Conservation (phyloP, 2,888 invertebrate genomes). For the Julus scandinavius region DNA sequence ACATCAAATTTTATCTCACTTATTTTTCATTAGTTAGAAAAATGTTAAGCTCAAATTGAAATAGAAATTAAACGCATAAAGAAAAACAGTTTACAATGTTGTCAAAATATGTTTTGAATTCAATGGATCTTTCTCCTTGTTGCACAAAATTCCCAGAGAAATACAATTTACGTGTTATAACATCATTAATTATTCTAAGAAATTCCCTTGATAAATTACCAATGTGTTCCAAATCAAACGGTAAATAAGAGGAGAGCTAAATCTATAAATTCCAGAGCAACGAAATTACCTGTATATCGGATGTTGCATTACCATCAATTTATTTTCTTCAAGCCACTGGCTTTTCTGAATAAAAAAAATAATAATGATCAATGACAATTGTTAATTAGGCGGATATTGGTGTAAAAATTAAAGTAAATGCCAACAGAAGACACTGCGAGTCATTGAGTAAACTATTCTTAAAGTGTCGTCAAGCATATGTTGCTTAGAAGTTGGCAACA, state of each 20-base stretch:
- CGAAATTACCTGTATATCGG: slow-evolving; percentile 69
- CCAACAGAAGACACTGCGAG: slow-evolving; percentile 8
- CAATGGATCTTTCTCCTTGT: not conserved
- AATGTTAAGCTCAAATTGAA: too few relatives aligned
- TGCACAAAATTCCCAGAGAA: too few relatives aligned
- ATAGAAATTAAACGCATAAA: too few relatives aligned
- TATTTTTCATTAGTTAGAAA: too few relatives aligned
- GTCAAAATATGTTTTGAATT: not conserved
- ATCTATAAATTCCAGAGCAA: not conserved
- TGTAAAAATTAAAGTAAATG: not conserved
- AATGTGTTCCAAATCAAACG: too few relatives aligned
- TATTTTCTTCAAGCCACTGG: slow-evolving; percentile 80
- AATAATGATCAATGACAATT: not conserved
- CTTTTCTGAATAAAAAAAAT: slow-evolving; percentile 71
- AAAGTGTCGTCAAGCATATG: too few relatives aligned
- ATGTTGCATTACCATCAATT: slow-evolving; percentile 85
- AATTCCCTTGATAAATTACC: too few relatives aligned
- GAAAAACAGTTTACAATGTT: too few relatives aligned
- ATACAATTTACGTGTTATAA: not conserved
- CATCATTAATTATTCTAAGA: not conserved
- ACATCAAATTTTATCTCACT: too few relatives aligned
- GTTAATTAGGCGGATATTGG: not conserved
- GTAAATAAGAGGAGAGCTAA: too few relatives aligned
- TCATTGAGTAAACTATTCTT: too few relatives aligned
- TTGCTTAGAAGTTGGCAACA: too few relatives aligned